These are phyloP conservation scores for Prunella strophiata DNA, from an alignment of 2,797 vertebrate genomes.

Conservation along the genomic window DNA sequence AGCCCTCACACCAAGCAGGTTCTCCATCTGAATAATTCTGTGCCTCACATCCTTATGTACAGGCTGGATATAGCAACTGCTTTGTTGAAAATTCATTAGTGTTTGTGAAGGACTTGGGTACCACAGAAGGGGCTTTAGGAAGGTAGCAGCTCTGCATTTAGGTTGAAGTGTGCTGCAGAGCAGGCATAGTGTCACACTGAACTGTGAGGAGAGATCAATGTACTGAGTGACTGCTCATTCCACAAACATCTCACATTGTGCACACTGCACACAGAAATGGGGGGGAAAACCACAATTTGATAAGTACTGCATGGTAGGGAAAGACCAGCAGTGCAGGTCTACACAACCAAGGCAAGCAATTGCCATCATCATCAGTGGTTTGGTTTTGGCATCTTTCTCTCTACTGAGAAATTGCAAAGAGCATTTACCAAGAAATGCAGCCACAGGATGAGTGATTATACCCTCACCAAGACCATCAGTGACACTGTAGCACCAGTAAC, in stretches of 20 bases:
- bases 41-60: accelerated
- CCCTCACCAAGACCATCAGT: background rate
- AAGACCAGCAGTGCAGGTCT: background rate
- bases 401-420: background rate
- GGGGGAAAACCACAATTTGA: background rate
- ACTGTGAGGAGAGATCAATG: background rate
- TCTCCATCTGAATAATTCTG: background rate
- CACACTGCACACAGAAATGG: background rate
- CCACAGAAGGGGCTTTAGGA: background rate
- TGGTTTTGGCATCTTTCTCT: background rate
- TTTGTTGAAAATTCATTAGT: background rate
- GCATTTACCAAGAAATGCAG: background rate
- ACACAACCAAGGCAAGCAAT: background rate
- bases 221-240: background rate
- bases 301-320: background rate
- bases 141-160: background rate
- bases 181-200: background rate
- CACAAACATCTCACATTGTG: background rate
- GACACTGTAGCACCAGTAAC: background rate
- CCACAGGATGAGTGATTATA: background rate
- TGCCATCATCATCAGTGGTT: background rate
- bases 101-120: background rate
- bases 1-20: background rate
- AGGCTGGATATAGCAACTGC: background rate
- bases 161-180: background rate